Percentiles rank a stretch among this genome's conserved stretches.
Conservation (phyloP, 2,113 vertebrate species). For the Lanius ludovicianus region DNA sequence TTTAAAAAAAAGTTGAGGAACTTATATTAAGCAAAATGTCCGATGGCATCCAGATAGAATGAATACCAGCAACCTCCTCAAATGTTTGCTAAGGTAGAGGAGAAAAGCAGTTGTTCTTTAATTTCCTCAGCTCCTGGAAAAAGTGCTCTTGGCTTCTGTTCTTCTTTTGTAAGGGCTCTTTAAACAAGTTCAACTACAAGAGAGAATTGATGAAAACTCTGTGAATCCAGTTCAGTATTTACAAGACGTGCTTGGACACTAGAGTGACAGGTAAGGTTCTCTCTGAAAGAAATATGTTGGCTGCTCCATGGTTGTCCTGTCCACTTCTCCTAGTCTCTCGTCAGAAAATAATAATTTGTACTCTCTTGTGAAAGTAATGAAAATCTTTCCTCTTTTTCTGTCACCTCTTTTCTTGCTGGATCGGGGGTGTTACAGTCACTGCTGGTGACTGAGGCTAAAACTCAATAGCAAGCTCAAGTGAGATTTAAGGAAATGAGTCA, state of each 20-base stretch:
- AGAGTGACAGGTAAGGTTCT: not conserved
- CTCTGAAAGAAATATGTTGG: not conserved
- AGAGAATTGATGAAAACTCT: not conserved
- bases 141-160: not conserved
- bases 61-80: not conserved
- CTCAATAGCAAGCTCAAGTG: not conserved
- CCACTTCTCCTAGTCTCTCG: not conserved
- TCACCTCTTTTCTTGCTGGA: not conserved
- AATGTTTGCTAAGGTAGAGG: not conserved
- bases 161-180: not conserved
- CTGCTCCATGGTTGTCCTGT: not conserved
- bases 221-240: not conserved
- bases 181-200: not conserved
- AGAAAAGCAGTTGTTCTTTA: not conserved
- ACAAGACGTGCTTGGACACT: not conserved
- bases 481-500: slow-evolving; percentile 3
- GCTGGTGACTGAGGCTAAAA: not conserved
- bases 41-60: not conserved
- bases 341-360: not conserved
- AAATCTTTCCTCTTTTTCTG: not conserved
- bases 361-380: not conserved
- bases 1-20: not conserved
- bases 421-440: not conserved
- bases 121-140: not conserved
- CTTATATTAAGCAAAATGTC: not conserved